Conservation (phyloP, 2,797 vertebrate species). For the Numenius phaeopus region DNA sequence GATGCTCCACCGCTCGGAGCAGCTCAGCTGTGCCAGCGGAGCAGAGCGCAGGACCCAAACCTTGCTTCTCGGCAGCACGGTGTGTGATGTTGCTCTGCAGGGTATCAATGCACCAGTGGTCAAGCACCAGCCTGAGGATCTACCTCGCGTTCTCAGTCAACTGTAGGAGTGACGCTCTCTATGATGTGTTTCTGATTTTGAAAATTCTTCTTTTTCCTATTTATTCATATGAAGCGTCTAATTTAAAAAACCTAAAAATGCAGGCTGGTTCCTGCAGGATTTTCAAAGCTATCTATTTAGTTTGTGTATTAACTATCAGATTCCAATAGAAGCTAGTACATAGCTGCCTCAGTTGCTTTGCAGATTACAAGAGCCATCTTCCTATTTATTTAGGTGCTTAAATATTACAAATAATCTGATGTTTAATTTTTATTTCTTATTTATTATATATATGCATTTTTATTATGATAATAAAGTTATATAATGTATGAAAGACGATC, state of each 20-base stretch:
- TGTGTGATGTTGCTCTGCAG: not conserved
- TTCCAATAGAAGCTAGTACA: not conserved
- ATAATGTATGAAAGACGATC: not conserved
- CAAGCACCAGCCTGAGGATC: not conserved
- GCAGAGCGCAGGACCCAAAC: not conserved
- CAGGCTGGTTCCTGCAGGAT: not conserved
- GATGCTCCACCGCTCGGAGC: not conserved
- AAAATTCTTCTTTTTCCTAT: not conserved
- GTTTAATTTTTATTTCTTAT: not conserved
- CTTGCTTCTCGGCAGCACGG: not conserved
- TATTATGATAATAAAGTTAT: not conserved
- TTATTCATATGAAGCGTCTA: not conserved
- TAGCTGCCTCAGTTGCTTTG: not conserved
- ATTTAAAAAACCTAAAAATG: not conserved
- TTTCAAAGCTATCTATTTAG: not conserved
- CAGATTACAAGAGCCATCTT: not conserved
- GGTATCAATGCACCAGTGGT: not conserved
- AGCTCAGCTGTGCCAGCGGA: not conserved
- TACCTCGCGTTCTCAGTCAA: not conserved
- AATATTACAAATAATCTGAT: not conserved
- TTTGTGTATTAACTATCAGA: not conserved
- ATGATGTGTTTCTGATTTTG: not conserved
- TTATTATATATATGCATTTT: not conserved
- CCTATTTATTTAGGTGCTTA: not conserved
- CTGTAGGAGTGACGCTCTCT: rapidly evolving